Conservation (phyloP, 2,113 vertebrate species). For the Ammodytes dubius region DNA sequence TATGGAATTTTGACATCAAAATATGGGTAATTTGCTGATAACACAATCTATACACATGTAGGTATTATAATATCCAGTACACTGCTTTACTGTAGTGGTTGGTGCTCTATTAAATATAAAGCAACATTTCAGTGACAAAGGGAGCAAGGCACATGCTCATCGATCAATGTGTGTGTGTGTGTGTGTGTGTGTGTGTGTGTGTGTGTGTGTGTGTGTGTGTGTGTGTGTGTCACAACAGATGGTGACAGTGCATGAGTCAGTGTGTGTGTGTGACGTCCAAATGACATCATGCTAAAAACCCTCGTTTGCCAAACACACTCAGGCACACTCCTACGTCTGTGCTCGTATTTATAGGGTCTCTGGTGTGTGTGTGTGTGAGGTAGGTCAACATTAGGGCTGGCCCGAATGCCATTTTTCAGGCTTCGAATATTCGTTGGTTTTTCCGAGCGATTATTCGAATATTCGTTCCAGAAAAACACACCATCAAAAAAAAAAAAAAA, state of each 20-base stretch:
- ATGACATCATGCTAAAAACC: constrained; percentile 59
- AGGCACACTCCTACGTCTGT: neutral
- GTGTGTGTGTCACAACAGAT: constrained; percentile 67
- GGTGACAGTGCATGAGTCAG: constrained; percentile 71
- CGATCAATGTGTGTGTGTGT: constrained; percentile 47
- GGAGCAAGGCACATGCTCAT: constrained; percentile 40
- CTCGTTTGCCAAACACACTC: constrained; percentile 52
- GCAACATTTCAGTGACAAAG: constrained; percentile 17
- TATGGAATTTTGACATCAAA: too few species aligned
- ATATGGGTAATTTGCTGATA: too few species aligned
- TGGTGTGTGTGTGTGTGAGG: neutral
- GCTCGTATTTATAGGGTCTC: constrained; percentile 29
- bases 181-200: constrained; percentile 14
- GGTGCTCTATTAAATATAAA: too few species aligned
- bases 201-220: constrained; percentile 23
- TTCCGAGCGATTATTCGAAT: too few species aligned
- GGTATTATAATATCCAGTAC: too few species aligned
- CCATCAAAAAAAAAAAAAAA: too few species aligned
- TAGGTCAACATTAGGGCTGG: too few species aligned
- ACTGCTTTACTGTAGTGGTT: too few species aligned
- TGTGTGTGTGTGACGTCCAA: constrained; percentile 67
- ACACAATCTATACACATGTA: too few species aligned
- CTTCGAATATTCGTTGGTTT: too few species aligned
- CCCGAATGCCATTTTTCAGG: too few species aligned
- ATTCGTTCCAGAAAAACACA: too few species aligned